Evolutionary conservation across 1,140 invertebrate genomes (phyloP).

Genomic region (Drosophila subpulchrella): DNA sequence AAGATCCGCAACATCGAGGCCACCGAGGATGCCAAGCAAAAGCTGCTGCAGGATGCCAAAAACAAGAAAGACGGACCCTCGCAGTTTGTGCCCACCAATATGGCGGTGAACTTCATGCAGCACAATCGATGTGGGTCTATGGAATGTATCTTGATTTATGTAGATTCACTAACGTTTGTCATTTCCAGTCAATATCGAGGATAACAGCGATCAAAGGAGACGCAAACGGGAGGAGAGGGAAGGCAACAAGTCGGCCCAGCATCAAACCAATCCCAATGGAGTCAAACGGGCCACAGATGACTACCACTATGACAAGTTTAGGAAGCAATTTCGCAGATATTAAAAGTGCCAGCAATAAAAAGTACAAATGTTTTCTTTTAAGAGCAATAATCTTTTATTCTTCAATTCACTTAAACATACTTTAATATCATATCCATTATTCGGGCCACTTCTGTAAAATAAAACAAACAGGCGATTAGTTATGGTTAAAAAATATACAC

Average conservation of each 20-base stretch:
- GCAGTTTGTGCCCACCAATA: slow-evolving; percentile 98
- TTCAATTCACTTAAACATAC: not conserved
- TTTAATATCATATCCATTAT: not conserved
- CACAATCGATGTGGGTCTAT: slow-evolving; percentile 93
- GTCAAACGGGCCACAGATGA: slow-evolving; percentile 95
- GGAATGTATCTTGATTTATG: slow-evolving; percentile 2
- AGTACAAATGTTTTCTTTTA: not conserved
- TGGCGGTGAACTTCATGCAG: slow-evolving; percentile 99
- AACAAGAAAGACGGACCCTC: slow-evolving; percentile 97
- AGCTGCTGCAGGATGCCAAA: slow-evolving; percentile 93
- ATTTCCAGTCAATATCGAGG: slow-evolving; percentile 92
- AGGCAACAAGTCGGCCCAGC: slow-evolving; percentile 79
- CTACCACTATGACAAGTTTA: slow-evolving; percentile 98
- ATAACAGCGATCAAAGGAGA: slow-evolving; percentile 86
- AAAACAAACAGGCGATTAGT: slow-evolving; percentile 16
- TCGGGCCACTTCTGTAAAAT: slow-evolving; percentile 4
- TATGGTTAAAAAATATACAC: not conserved
- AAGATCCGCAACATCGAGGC: slow-evolving; percentile 99
- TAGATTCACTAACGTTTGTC: slow-evolving; percentile 44
- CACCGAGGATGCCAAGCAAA: slow-evolving; percentile 98
- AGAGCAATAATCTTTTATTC: not conserved
- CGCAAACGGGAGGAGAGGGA: slow-evolving; percentile 85
- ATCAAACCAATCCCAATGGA: slow-evolving; percentile 84
- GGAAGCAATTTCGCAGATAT: slow-evolving; percentile 97
- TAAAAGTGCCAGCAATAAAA: slow-evolving; percentile 84